phyloP scores from a whole-genome alignment of 2,888 invertebrate genomes.

The Drosophila formosana region DNA sequence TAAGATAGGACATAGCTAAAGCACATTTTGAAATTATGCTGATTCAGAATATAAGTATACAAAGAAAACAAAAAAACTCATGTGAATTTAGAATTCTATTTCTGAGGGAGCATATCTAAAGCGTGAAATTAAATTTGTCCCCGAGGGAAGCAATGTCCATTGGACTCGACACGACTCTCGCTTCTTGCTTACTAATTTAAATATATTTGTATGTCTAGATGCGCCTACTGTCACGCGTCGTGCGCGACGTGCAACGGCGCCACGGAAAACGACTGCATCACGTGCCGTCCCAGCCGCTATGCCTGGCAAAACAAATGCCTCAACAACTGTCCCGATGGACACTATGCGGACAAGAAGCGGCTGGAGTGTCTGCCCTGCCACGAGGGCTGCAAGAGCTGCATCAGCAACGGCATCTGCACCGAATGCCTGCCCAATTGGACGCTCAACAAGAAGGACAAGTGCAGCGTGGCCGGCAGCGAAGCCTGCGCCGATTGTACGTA shows the following conservation, averaged over 20 bases:
- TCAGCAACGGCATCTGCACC: slow-evolving; percentile 89
- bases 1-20: too few species aligned
- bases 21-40: too few species aligned
- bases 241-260: slow-evolving; percentile 93
- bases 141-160: too few species aligned
- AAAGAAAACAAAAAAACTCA: too few species aligned
- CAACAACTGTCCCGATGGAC: slow-evolving; percentile 90
- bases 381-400: slow-evolving; percentile 91
- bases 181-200: neutral
- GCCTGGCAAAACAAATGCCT: slow-evolving; percentile 90
- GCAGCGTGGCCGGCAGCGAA: slow-evolving; percentile 89
- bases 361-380: slow-evolving; percentile 92
- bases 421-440: slow-evolving; percentile 91
- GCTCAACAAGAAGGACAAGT: slow-evolving; percentile 91
- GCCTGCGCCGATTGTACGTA: slow-evolving; percentile 88
- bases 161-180: neutral
- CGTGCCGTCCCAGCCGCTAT: slow-evolving; percentile 91
- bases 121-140: too few species aligned
- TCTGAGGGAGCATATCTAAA: too few species aligned
- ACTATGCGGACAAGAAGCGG: slow-evolving; percentile 91
- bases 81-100: too few species aligned
- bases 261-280: slow-evolving; percentile 91
- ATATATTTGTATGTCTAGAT: slow-evolving; percentile 85
- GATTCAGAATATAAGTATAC: too few species aligned
- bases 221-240: slow-evolving; percentile 91